These are phyloP conservation scores for Actenoides hombroni DNA, from an alignment of 2,113 vertebrate genomes.

Conservation along the genomic window DNA sequence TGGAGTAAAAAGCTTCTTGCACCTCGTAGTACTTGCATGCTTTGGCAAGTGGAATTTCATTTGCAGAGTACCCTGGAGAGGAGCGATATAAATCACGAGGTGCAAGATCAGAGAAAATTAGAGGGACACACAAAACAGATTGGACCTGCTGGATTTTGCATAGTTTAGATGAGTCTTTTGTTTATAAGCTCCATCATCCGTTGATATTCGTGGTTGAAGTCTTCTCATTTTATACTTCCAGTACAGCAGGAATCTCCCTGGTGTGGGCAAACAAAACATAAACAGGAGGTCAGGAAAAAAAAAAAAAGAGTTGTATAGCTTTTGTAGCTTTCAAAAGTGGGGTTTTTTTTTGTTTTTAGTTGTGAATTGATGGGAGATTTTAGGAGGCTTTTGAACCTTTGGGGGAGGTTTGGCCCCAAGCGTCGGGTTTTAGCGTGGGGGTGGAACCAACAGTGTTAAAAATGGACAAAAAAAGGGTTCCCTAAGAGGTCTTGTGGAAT, in stretches of 20 bases:
- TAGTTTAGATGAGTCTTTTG: neutral
- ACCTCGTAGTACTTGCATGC: neutral
- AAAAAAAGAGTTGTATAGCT: neutral
- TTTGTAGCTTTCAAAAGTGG: neutral
- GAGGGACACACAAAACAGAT: rapidly evolving
- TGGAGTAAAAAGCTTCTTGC: neutral
- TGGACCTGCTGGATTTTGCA: neutral
- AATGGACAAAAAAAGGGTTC: neutral
- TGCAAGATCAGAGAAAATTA: neutral
- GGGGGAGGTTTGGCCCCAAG: neutral
- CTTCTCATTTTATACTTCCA: neutral
- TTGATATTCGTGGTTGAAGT: neutral
- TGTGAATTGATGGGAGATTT: neutral
- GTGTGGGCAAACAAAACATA: neutral
- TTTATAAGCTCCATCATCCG: neutral
- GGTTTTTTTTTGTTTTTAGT: neutral
- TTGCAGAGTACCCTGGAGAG: neutral
- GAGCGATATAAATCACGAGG: neutral
- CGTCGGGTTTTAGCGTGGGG: rapidly evolving
- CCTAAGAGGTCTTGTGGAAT: neutral
- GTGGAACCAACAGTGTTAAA: neutral
- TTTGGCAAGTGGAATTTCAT: neutral
- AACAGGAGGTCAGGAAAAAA: neutral
- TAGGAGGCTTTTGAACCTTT: neutral
- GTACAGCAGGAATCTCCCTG: neutral